Percentiles rank a stretch among this genome's conserved stretches.
These are phyloP conservation scores for Podabrus alpinus DNA, from an alignment of 2,888 invertebrate species.

Conservation along the genomic window DNA sequence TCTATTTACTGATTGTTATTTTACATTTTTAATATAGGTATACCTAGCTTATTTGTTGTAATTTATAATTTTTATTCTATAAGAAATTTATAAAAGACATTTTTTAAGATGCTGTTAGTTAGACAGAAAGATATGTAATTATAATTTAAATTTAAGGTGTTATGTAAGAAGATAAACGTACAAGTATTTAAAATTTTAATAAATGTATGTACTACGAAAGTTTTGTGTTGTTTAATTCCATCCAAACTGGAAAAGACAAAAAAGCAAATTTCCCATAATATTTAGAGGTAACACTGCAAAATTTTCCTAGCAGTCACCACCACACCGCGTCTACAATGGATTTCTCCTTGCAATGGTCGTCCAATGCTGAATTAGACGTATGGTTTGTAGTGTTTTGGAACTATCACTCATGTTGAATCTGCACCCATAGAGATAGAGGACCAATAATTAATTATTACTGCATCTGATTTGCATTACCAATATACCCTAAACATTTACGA, in stretches of 20 bases:
- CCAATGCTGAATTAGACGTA: too few species aligned
- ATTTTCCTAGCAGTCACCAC: too few species aligned
- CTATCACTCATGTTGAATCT: too few species aligned
- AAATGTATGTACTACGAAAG: conserved; percentile 33
- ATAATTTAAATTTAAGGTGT: conserved; percentile 25
- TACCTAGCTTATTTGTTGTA: conserved; percentile 33
- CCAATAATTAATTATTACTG: too few species aligned
- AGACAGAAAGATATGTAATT: conserved; percentile 17
- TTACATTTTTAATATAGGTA: conserved; percentile 9
- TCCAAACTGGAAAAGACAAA: neutral
- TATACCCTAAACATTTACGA: too few species aligned
- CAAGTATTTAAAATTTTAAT: conserved; percentile 39
- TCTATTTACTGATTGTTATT: conserved; percentile 31
- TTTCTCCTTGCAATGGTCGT: too few species aligned
- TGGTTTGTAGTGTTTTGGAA: too few species aligned
- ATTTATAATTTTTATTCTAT: conserved; percentile 33
- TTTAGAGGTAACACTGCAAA: too few species aligned
- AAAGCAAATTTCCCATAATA: too few species aligned
- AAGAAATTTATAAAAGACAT: conserved; percentile 9
- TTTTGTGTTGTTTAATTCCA: neutral
- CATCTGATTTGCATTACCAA: too few species aligned
- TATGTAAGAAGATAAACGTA: conserved; percentile 31
- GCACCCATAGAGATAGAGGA: too few species aligned
- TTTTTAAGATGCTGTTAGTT: conserved; percentile 21
- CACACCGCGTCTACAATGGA: too few species aligned